Conservation (phyloP, 2,113 vertebrate genomes). For the Lophius piscatorius region DNA sequence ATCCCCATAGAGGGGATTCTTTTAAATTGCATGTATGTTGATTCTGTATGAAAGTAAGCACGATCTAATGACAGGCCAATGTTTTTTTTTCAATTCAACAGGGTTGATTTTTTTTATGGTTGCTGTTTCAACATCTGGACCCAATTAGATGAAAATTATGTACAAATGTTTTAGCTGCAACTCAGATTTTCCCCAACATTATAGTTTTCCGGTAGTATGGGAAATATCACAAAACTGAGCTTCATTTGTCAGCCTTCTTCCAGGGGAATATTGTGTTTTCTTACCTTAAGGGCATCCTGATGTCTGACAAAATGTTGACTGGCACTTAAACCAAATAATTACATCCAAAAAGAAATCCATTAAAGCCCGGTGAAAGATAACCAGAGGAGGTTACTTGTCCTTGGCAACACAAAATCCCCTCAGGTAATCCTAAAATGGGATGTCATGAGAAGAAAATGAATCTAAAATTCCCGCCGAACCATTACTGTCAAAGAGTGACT, state of each 20-base stretch:
- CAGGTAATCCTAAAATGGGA: slow-evolving; percentile 57
- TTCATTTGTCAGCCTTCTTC: slow-evolving; percentile 13
- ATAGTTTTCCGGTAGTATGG: neutral
- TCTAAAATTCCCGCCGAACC: slow-evolving; percentile 38
- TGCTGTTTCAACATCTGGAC: slow-evolving; percentile 1
- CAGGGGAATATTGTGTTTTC: slow-evolving; percentile 23
- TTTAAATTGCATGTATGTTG: neutral
- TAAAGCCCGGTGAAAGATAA: slow-evolving; percentile 51
- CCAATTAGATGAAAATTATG: slow-evolving; percentile 12
- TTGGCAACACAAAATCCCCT: slow-evolving; percentile 43
- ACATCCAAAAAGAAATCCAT: slow-evolving; percentile 46
- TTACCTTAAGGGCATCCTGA: slow-evolving; percentile 27
- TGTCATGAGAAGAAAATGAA: slow-evolving; percentile 50
- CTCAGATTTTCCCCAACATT: neutral
- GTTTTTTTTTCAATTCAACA: neutral
- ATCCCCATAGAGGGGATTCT: neutral
- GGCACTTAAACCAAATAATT: slow-evolving; percentile 54
- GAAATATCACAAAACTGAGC: neutral
- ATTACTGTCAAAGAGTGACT: slow-evolving; percentile 13
- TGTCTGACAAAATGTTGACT: slow-evolving; percentile 45
- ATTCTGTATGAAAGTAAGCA: slow-evolving; percentile 8
- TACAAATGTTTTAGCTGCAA: slow-evolving; percentile 2
- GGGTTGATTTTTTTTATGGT: neutral
- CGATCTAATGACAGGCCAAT: neutral
- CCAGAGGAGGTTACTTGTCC: slow-evolving; percentile 42